Percentiles rank a stretch among this genome's conserved stretches.
phyloP scores from a whole-genome alignment of 2,888 invertebrate species.

The Oegoconia quadripuncta region DNA sequence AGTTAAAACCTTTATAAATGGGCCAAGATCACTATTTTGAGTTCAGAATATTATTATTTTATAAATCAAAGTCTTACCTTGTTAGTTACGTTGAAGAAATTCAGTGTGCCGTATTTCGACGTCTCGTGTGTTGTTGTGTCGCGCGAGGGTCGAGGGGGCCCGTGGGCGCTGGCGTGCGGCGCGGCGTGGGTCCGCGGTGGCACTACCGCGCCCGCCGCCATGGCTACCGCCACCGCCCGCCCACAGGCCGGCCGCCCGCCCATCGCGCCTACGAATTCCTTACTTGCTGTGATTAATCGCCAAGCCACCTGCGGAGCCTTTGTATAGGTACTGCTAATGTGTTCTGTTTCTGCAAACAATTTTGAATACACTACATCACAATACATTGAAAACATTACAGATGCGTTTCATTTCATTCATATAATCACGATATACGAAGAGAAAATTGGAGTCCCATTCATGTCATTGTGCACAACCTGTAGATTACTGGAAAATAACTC shows the following conservation, averaged over 20 bases:
- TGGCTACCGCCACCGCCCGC: slow-evolving; percentile 33
- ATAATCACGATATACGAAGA: too few relatives aligned
- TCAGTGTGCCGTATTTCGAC: slow-evolving; percentile 17
- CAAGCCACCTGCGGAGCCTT: slow-evolving; percentile 76
- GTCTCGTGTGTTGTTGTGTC: slow-evolving; percentile 14
- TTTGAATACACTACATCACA: slow-evolving; percentile 35
- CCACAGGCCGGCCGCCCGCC: slow-evolving; percentile 33
- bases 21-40: background rate
- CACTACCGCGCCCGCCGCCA: slow-evolving; percentile 65
- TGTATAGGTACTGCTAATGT: slow-evolving; percentile 56
- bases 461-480: too few relatives aligned
- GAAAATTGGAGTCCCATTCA: too few relatives aligned
- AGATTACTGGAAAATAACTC: background rate
- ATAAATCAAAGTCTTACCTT: slow-evolving; percentile 12
- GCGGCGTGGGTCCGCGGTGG: slow-evolving; percentile 54
- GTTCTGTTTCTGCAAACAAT: slow-evolving; percentile 50
- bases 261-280: slow-evolving; percentile 43
- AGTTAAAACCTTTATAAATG: slow-evolving; percentile 2
- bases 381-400: too few relatives aligned
- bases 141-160: slow-evolving; percentile 18
- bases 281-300: slow-evolving; percentile 70
- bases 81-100: slow-evolving; percentile 8
- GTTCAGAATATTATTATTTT: too few relatives aligned
- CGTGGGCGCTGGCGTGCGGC: slow-evolving; percentile 52
- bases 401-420: too few relatives aligned